phyloP scores from a whole-genome alignment of 2,888 invertebrate genomes.

The Drosophila pegasa region DNA sequence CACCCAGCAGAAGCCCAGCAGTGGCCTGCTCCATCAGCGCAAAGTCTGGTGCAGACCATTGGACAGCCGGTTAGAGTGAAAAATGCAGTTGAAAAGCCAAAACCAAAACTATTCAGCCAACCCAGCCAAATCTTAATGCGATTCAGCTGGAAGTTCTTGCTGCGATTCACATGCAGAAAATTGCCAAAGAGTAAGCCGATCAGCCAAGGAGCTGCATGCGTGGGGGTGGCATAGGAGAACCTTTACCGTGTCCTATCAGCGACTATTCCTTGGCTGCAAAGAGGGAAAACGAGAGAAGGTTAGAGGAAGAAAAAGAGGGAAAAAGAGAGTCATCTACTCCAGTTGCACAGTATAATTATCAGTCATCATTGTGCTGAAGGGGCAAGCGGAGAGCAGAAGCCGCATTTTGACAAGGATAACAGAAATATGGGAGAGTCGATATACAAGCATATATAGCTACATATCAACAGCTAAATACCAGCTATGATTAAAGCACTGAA shows the following conservation, averaged over 20 bases:
- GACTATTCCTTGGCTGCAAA: constrained; percentile 12
- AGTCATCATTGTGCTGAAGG: constrained; percentile 68
- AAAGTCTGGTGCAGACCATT: no score
- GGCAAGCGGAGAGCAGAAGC: constrained; percentile 67
- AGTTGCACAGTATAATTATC: constrained; percentile 56
- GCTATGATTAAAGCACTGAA: constrained; percentile 85
- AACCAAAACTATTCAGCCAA: constrained; percentile 57
- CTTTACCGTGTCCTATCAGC: constrained; percentile 19
- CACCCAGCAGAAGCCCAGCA: no score
- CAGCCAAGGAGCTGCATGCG: constrained; percentile 75
- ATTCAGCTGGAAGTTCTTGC: constrained; percentile 48
- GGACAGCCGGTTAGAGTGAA: no score
- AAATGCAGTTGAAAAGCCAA: constrained; percentile 53
- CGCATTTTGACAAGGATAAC: constrained; percentile 84
- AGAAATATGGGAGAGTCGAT: constrained; percentile 86
- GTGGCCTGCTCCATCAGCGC: no score
- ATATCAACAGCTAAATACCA: constrained; percentile 87
- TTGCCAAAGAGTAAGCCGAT: constrained; percentile 76
- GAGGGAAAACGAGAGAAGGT: no score
- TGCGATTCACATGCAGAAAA: constrained; percentile 61
- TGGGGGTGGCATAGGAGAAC: constrained; percentile 72
- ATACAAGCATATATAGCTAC: constrained; percentile 86
- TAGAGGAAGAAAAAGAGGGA: no score
- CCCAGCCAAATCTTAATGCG: constrained; percentile 41
- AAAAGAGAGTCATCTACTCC: constrained; percentile 26